These are phyloP conservation scores for Sialis fuliginosa DNA, from an alignment of 2,888 invertebrate species.

Conservation along the genomic window DNA sequence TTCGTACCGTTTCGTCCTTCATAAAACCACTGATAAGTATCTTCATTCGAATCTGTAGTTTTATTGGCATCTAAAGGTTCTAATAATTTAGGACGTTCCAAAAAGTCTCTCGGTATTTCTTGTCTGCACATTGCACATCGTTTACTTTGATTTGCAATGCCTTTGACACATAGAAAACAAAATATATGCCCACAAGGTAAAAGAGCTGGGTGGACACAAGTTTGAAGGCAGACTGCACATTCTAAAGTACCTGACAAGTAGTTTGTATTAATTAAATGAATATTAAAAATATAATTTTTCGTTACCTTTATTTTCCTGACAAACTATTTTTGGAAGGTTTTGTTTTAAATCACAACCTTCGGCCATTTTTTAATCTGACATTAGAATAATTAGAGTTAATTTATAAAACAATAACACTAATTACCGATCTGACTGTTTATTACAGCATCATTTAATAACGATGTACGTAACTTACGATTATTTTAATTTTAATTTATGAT, in stretches of 20 bases:
- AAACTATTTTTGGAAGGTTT: too few relatives aligned
- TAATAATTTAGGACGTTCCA: conserved; percentile 69
- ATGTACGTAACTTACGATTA: too few relatives aligned
- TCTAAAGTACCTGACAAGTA: conserved; percentile 29
- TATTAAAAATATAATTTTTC: too few relatives aligned
- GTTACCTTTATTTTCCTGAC: too few relatives aligned
- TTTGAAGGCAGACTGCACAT: conserved; percentile 85
- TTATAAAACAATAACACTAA: too few relatives aligned
- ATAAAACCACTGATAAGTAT: conserved; percentile 86
- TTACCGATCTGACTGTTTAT: too few relatives aligned
- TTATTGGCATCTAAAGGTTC: conserved; percentile 37
- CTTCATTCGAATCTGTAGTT: conserved; percentile 31
- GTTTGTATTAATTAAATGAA: too few relatives aligned
- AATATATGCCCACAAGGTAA: conserved; percentile 91
- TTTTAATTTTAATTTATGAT: too few relatives aligned
- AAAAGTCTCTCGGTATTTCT: conserved; percentile 73
- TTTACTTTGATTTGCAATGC: conserved; percentile 69
- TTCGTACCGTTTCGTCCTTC: conserved; percentile 78
- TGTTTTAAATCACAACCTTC: too few relatives aligned
- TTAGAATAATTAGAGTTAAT: too few relatives aligned
- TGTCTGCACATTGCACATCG: conserved; percentile 87
- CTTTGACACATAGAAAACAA: conserved; percentile 91
- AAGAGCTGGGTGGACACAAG: conserved; percentile 79
- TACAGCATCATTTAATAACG: too few relatives aligned
- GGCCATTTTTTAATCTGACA: too few relatives aligned